A percentile compares a stretch with the other conserved stretches of the same genome.
phyloP scores from a whole-genome alignment of 2,888 invertebrate species.

The Lepidonotus clava region DNA sequence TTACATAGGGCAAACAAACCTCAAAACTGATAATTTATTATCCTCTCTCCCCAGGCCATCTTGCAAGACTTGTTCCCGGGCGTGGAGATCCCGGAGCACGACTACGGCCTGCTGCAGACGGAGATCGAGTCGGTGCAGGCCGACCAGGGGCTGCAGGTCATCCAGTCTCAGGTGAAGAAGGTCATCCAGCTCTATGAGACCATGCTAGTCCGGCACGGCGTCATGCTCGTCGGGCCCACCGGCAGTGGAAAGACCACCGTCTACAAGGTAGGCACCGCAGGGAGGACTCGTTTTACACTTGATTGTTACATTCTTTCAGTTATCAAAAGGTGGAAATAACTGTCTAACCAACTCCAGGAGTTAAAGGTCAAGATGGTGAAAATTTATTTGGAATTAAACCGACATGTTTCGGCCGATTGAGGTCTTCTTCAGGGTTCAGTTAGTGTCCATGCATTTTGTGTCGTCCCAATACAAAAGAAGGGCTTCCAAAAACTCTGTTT shows the following conservation, averaged over 20 bases:
- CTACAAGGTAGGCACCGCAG: slow-evolving; percentile 85
- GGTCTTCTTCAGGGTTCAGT: too few species aligned
- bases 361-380: too few species aligned
- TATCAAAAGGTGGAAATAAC: too few species aligned
- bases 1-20: neutral
- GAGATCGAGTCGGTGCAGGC: slow-evolving; percentile 84
- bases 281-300: too few species aligned
- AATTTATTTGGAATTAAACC: too few species aligned
- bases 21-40: neutral
- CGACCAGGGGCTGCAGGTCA: slow-evolving; percentile 83
- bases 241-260: slow-evolving; percentile 92
- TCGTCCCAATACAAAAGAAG: too few species aligned
- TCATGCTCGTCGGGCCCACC: slow-evolving; percentile 94
- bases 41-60: slow-evolving; percentile 84
- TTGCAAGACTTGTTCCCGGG: slow-evolving; percentile 94
- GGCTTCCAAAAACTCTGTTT: too few species aligned
- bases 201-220: slow-evolving; percentile 94
- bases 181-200: slow-evolving; percentile 93
- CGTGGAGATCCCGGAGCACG: slow-evolving; percentile 88
- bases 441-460: too few species aligned
- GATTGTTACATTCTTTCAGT: too few species aligned
- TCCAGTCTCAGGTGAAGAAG: slow-evolving; percentile 88
- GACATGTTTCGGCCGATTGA: too few species aligned
- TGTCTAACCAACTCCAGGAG: too few species aligned
- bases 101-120: slow-evolving; percentile 87